Base-by-base conservation (phyloP, 1,140 invertebrate species). In the Marisa cornuarietis region DNA sequence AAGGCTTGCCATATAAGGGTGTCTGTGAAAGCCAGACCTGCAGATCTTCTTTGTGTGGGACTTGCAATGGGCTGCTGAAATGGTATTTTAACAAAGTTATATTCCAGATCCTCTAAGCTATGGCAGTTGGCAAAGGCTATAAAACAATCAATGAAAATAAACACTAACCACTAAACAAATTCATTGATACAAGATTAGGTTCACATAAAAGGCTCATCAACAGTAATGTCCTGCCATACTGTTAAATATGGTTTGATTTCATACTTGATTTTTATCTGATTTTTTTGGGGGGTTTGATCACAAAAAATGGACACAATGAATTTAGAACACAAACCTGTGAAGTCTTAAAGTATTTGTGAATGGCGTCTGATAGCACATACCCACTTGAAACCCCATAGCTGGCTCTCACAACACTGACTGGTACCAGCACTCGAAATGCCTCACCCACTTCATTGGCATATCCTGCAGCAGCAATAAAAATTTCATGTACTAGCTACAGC, bases 381-480 rank as follows among this genome's bases (percentile, higher is more conserved):
- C 93, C 93, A 87, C 94, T 94, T 54, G 97, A 94, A 26, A 97
- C 91, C 11, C 93, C 94, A 90, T 99, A 99, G 86, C 94, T 95
- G 9, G 93, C 91, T 83, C 94, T 92, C 20, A 98, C 96, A 78
- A 94, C 88, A 82, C 93, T 94, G 26, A 93, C 92, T 75, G 94
- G 94, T 24, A 98, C 93, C 61, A 96, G 88, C 2, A 94, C 93
- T 66, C 97, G 92, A 91, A 99, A 98, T 10, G 97, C 94, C 92
- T 99, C 97, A 7, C 97, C 97, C 4, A 99, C 94, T 92, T 99
- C 97, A 92, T 99, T 99, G 31, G 96, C 94, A 92, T 98, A 99
- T 51, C 97, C 97, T 98, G 88, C 51, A 92, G 91, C 80, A 80
- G 76, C 16, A 69, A 20, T 24, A 52, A 22, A 22, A 52, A 7